phyloP scores from a whole-genome alignment of 2,888 invertebrate genomes.

The Nemurella pictetii region DNA sequence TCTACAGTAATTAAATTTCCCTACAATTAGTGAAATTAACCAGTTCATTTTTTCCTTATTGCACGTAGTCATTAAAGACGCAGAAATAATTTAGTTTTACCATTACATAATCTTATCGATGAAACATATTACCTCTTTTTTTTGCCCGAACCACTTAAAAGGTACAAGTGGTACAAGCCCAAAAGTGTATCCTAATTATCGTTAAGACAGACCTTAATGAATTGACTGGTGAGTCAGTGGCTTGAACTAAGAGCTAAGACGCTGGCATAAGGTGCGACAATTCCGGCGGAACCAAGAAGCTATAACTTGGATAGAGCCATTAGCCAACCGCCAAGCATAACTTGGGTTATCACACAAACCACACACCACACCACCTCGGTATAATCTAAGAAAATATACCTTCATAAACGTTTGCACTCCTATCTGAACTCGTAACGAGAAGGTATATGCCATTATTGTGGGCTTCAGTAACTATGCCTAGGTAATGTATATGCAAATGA shows the following conservation, averaged over 20 bases:
- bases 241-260: not conserved
- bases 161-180: not conserved
- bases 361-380: no score
- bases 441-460: not conserved
- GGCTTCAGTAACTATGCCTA: not conserved
- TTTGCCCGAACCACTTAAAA: not conserved
- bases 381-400: not conserved
- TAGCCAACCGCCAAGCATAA: not conserved
- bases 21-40: not conserved
- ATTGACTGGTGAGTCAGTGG: not conserved
- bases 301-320: not conserved
- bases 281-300: not conserved
- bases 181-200: not conserved
- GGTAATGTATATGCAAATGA: not conserved
- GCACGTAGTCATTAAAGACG: not conserved
- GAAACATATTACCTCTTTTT: not conserved
- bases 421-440: not conserved
- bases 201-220: not conserved
- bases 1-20: not conserved
- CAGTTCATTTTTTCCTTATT: not conserved
- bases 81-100: not conserved
- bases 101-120: not conserved
- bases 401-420: not conserved
- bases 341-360: no score
- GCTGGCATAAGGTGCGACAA: not conserved